Evolutionary conservation across 2,113 vertebrate genomes (phyloP), one percentile per base, ranked within the genome.

Genomic region (Tupaia chinensis): DNA sequence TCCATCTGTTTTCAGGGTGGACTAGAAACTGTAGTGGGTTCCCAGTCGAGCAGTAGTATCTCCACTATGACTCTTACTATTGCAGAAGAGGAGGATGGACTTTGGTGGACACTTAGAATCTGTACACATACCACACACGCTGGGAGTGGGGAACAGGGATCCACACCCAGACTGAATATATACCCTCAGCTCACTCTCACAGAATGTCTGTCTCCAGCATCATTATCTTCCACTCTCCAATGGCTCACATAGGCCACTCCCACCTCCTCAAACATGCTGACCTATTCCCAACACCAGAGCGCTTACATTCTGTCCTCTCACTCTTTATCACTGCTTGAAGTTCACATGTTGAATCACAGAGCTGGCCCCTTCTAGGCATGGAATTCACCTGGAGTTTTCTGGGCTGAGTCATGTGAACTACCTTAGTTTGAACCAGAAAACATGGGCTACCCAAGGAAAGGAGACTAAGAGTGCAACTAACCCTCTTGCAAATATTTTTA

Each of bases 371-470:
- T 23, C 22, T 32, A 78, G 34, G 79, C 56, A 8, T 27, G 23
- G 68, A 7, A 60, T 82, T 90, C 60, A 17, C 61, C 2, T 14
- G 61, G 61, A n/a, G 1, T 14, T 81, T 25, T 70, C 44, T 44
- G 44, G 44, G 44, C 44, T 44, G 44, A 44, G 44, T 44, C 44
- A 44, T 44, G 44, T 44, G 44, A 44, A 44, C 3, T 44, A 44
- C 44, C 44, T 44, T 5, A 44, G 44, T 44, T 5, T 44, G 44
- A 44, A 44, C 44, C 44, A 44, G 44, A 44, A 5, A 44, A 44
- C 89, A 97, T 95, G 95, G 96, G 95, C 95, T 97, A 91, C 81
- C 93, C 94, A 95, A 63, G 79, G 92, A 96, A 78, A 91, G 72
- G 76, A 96, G 60, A 74, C 25, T 61, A 96, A 96, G 93, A 13